Conservation (phyloP, 2,888 invertebrate genomes). For the Drosophila lutescens region DNA sequence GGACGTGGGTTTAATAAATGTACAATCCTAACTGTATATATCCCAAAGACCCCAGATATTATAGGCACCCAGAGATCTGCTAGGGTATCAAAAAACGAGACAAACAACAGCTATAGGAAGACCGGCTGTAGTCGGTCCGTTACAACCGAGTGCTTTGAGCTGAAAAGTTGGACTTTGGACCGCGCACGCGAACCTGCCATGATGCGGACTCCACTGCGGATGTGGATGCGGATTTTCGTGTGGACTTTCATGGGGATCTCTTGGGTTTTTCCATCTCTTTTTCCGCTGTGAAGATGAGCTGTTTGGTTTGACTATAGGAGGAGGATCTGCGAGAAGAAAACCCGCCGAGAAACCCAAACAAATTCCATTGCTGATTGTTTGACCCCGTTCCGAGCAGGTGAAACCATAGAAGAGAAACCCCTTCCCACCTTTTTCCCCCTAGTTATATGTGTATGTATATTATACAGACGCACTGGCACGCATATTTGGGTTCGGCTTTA, state of each 20-base stretch:
- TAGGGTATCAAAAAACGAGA: slow-evolving; percentile 12
- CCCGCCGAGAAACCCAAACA: slow-evolving; percentile 12
- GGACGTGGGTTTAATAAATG: no score
- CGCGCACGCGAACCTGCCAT: slow-evolving; percentile 50
- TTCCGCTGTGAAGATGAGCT: not conserved
- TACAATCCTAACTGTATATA: no score
- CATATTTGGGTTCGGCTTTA: slow-evolving; percentile 17
- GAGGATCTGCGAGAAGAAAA: slow-evolving; percentile 19
- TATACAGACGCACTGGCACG: slow-evolving; percentile 36
- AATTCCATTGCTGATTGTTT: slow-evolving; percentile 23
- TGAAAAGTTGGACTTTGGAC: slow-evolving; percentile 52
- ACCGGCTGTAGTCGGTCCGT: slow-evolving; percentile 28
- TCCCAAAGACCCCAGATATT: no score
- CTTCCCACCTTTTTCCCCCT: not conserved
- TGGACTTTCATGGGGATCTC: slow-evolving; percentile 20
- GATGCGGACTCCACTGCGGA: slow-evolving; percentile 16
- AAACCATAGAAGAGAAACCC: slow-evolving; percentile 44
- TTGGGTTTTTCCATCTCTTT: slow-evolving; percentile 6
- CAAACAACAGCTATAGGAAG: not conserved
- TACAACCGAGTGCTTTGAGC: slow-evolving; percentile 49
- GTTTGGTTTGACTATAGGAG: slow-evolving; percentile 1
- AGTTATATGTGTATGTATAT: not conserved
- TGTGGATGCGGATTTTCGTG: slow-evolving; percentile 26
- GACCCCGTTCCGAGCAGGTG: slow-evolving; percentile 39
- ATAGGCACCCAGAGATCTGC: no score